These are phyloP conservation scores for Diachasma alloeum DNA, from an alignment of 1,140 invertebrate species.

Conservation along the genomic window DNA sequence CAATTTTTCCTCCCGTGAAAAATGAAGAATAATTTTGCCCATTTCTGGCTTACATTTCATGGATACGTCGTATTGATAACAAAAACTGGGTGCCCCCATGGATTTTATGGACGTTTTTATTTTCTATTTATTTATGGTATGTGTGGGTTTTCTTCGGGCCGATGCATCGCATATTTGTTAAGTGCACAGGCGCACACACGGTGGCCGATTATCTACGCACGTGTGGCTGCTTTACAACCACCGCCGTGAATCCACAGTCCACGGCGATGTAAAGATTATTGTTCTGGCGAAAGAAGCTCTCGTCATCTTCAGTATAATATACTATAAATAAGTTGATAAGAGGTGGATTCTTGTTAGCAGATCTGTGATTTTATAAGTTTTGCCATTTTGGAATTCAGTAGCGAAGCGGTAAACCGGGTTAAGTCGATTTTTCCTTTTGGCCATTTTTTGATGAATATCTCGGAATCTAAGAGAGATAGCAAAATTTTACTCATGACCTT, in stretches of 20 bases:
- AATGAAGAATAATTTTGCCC: neutral
- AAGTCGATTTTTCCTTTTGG: too few species aligned
- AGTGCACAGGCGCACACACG: neutral
- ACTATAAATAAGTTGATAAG: neutral
- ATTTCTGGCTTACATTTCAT: neutral
- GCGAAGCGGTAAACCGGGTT: too few species aligned
- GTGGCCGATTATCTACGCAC: conserved; percentile 22
- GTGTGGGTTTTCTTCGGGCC: conserved; percentile 9
- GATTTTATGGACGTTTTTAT: neutral
- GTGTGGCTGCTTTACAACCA: conserved; percentile 17
- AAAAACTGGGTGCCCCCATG: neutral
- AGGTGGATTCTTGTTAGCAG: neutral
- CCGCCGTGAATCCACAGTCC: neutral
- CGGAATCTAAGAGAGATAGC: too few species aligned
- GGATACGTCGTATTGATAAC: neutral
- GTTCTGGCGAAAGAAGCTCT: neutral
- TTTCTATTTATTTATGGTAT: conserved; percentile 4
- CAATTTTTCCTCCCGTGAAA: too few species aligned
- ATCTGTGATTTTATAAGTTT: neutral
- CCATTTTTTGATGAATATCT: too few species aligned
- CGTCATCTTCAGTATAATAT: neutral
- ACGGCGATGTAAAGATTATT: neutral
- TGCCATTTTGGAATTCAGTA: conserved; percentile 27
- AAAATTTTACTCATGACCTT: too few species aligned
- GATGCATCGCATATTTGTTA: conserved; percentile 15